Evolutionary conservation across 1,140 invertebrate species (phyloP).

Genomic region (Oedothorax gibbosus): DNA sequence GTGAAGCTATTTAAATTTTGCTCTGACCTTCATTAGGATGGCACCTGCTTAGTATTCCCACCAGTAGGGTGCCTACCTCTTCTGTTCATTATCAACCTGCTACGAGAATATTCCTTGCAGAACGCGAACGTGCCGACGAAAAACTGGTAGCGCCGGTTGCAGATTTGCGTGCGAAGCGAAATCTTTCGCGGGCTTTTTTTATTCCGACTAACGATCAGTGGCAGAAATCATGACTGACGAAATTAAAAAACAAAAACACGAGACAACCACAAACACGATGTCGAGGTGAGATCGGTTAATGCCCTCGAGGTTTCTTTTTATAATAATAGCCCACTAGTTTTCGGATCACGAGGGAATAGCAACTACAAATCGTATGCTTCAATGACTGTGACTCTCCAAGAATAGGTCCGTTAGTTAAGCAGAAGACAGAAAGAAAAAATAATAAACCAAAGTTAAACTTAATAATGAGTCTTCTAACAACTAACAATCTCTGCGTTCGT

Average conservation of each 20-base stretch:
- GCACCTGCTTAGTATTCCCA: slow-evolving; percentile 27
- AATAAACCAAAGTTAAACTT: background rate
- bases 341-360: slow-evolving; percentile 12
- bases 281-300: slow-evolving; percentile 5
- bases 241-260: slow-evolving; percentile 1
- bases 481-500: slow-evolving; percentile 17
- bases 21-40: background rate
- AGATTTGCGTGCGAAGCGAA: slow-evolving; percentile 21
- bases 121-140: slow-evolving; percentile 6
- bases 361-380: slow-evolving; percentile 23
- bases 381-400: slow-evolving; percentile 9
- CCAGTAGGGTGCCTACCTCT: background rate
- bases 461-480: slow-evolving; percentile 9
- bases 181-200: slow-evolving; percentile 13
- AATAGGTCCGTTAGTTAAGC: slow-evolving; percentile 20
- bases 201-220: slow-evolving; percentile 10
- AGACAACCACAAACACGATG: background rate
- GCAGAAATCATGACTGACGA: background rate
- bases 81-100: slow-evolving; percentile 31
- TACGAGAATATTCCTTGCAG: background rate
- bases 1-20: background rate
- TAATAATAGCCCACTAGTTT: background rate
- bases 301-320: background rate
- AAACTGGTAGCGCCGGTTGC: slow-evolving; percentile 32
- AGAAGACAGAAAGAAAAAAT: background rate